phyloP scores from a whole-genome alignment of 2,797 vertebrate genomes.

The Sebastes hopkinsi region DNA sequence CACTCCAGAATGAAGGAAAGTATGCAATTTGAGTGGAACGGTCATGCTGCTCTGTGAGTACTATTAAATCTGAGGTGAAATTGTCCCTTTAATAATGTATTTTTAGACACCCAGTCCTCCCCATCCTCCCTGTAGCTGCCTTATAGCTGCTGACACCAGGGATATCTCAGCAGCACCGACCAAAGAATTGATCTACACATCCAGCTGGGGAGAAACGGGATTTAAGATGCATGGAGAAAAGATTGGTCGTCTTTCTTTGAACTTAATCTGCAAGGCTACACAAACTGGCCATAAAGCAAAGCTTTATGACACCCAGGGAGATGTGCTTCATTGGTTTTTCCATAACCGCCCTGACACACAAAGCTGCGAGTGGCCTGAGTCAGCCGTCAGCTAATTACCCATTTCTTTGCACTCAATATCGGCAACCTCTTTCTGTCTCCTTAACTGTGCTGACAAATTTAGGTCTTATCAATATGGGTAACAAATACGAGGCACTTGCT shows the following conservation, averaged over 20 bases:
- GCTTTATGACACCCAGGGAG: conserved; percentile 80
- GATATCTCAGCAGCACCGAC: conserved; percentile 53
- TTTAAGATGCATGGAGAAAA: conserved; percentile 78
- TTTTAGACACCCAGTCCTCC: conserved; percentile 58
- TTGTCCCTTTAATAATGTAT: conserved; percentile 66
- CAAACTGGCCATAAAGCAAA: conserved; percentile 81
- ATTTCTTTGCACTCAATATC: conserved; percentile 71
- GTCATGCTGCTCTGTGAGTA: conserved; percentile 50
- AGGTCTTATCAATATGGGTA: conserved; percentile 56
- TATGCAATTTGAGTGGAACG: conserved; percentile 46
- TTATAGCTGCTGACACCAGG: conserved; percentile 71
- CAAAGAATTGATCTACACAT: conserved; percentile 76
- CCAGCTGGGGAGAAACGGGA: conserved; percentile 75
- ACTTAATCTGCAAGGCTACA: conserved; percentile 83
- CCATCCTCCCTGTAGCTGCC: conserved; percentile 54
- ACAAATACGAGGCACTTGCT: conserved; percentile 44
- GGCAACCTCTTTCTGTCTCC: conserved; percentile 45
- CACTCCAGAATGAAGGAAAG: conserved; percentile 49
- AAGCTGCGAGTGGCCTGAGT: conserved; percentile 78
- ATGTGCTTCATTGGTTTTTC: conserved; percentile 78
- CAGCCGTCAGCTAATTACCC: conserved; percentile 80
- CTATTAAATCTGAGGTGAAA: conserved; percentile 64
- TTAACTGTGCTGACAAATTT: conserved; percentile 69
- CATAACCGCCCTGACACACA: conserved; percentile 71
- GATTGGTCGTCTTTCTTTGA: conserved; percentile 78